Evolutionary conservation across 2,888 invertebrate species (phyloP), one percentile per base, ranked within the genome.

Genomic region (Sarcophaga rosellei): DNA sequence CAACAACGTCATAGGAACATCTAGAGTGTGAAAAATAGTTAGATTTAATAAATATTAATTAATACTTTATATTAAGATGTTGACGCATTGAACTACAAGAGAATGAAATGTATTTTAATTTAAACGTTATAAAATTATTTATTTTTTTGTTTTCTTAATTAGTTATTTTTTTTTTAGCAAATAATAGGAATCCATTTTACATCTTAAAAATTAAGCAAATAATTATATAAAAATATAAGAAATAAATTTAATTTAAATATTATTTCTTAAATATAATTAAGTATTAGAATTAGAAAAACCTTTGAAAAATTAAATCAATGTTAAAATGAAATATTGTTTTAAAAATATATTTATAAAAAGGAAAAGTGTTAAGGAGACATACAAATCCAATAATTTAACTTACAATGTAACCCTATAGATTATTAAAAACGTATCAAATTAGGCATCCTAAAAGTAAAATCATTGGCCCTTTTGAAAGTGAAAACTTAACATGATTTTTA

Each of bases 121-220:
- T 15, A 65, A 79, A 63, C 65, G 21, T 65, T 63, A 53, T 6
- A 62, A 73, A 44, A 8, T 77, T 21, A 12, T 81, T 74, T 74
- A 68, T 81, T 81, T 65, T 81, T 75, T 62, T 63, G 47, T 69
- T 61, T 62, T 70, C 47, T 75, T 57, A 61, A 66, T 57, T 81
- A 70, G 23, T 62, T 69, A 75, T 61, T 23, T 47, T 79, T 61
- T 35, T 69, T 79, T 70, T 74, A 75, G 81, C 75, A 81, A 81
- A 70, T 81, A 81, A 81, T 81, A 81, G 81, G 81, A 81, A 81
- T 81, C 75, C 81, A 75, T 74, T 62, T 69, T 70, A 74, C 61
- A 75, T 62, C 81, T 81, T 81, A 81, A 45, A 81, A 69, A 81
- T 63, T 81, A 81, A 20, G 53, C 81, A 81, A 81, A 69, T 75